Conservation (phyloP, 1,140 invertebrate genomes). For the Neodiprion lecontei region DNA sequence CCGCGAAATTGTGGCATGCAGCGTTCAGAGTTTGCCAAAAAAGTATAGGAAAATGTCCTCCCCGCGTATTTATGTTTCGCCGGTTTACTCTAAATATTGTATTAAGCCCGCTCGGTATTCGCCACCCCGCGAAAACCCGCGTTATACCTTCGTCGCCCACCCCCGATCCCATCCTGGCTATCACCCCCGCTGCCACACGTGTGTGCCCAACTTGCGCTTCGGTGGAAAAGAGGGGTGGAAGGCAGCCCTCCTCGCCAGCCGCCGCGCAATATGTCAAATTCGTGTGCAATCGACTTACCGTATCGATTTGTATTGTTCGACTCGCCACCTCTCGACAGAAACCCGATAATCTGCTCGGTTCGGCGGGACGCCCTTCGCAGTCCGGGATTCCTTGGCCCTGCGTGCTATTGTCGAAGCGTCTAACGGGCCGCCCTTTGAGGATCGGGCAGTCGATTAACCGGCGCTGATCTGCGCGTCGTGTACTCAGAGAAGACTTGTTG, state of each 20-base stretch:
- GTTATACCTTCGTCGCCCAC: background rate
- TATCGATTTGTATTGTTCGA: slow-evolving; percentile 33
- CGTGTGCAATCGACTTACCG: slow-evolving; percentile 31
- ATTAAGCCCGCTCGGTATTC: slow-evolving; percentile 48
- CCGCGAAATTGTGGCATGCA: background rate
- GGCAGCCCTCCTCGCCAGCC: slow-evolving; percentile 22
- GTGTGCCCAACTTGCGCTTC: background rate
- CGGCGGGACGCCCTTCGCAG: slow-evolving; percentile 23
- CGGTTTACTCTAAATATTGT: slow-evolving; percentile 45
- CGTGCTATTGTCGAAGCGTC: background rate
- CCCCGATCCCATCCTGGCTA: background rate
- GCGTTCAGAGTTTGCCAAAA: background rate
- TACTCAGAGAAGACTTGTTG: too few relatives aligned
- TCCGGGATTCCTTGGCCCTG: background rate
- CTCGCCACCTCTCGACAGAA: slow-evolving; percentile 23
- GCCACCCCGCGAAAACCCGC: background rate
- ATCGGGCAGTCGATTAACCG: background rate
- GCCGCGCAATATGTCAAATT: slow-evolving; percentile 32
- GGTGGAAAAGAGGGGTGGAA: slow-evolving; percentile 16
- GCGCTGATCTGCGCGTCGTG: background rate
- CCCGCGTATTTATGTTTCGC: slow-evolving; percentile 29
- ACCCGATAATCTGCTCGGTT: slow-evolving; percentile 32
- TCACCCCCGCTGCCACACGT: background rate
- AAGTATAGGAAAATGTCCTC: slow-evolving; percentile 35
- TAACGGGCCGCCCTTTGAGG: background rate